Percentiles rank a stretch among this genome's conserved stretches.
Evolutionary conservation across 2,888 invertebrate species (phyloP).

Genomic region (Creontiades dilutus): DNA sequence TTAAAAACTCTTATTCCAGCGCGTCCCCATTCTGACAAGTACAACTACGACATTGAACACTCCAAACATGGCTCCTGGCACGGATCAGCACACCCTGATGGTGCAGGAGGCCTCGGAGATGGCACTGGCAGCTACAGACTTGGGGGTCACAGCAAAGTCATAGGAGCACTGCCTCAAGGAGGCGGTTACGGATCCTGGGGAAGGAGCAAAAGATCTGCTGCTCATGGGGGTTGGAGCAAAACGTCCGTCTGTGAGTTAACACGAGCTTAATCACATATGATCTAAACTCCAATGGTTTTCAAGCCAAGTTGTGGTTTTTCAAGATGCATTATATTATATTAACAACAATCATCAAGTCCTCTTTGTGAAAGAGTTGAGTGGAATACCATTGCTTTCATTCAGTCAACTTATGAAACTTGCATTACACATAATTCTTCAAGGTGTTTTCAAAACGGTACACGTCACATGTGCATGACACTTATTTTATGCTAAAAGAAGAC

Average conservation of each 20-base stretch:
- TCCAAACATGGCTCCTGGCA: slow-evolving; percentile 71
- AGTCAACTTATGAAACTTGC: no score
- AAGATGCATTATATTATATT: no score
- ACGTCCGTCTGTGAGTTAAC: slow-evolving; percentile 35
- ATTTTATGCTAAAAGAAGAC: no score
- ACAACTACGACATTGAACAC: slow-evolving; percentile 72
- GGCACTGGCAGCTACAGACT: slow-evolving; percentile 73
- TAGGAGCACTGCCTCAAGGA: slow-evolving; percentile 71
- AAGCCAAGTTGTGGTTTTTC: no score
- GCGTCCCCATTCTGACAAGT: slow-evolving; percentile 69
- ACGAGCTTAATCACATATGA: no score
- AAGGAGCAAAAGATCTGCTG: slow-evolving; percentile 29
- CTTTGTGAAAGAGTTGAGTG: no score
- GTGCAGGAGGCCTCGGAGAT: slow-evolving; percentile 74
- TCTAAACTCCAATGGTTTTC: no score
- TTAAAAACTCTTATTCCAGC: slow-evolving; percentile 21
- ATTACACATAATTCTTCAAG: no score
- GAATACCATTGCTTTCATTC: no score
- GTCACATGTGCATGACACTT: no score
- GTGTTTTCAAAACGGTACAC: no score
- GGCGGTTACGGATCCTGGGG: slow-evolving; percentile 49
- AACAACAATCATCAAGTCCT: no score
- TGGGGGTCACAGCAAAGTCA: slow-evolving; percentile 65
- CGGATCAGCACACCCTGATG: slow-evolving; percentile 73
- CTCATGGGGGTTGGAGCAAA: slow-evolving; percentile 47